Conservation (phyloP, 37 sponge, comb jelly and placozoan genomes). For the Trichoplax adhaerens region DNA sequence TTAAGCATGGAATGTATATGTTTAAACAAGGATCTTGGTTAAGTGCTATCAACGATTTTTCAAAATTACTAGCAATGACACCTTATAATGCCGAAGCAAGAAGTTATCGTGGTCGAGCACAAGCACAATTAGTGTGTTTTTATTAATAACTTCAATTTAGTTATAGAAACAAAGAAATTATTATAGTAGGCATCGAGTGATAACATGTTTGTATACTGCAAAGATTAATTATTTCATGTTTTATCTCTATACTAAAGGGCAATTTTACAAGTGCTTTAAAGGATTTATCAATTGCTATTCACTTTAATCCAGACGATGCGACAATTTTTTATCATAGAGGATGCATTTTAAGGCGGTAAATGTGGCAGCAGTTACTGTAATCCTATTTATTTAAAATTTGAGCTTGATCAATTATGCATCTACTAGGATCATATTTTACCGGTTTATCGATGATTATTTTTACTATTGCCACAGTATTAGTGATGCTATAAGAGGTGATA, state of each 20-base stretch:
- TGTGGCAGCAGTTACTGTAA: not conserved
- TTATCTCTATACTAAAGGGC: constrained; percentile 20
- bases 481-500: too few relatives aligned
- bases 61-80: constrained; percentile 13
- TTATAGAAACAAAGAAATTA: constrained; percentile 11
- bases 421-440: too few relatives aligned
- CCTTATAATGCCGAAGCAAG: constrained; percentile 31
- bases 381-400: too few relatives aligned
- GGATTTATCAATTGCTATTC: constrained; percentile 78
- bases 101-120: constrained; percentile 16
- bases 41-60: constrained; percentile 18
- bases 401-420: too few relatives aligned
- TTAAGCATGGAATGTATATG: constrained; percentile 43
- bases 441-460: too few relatives aligned
- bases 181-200: not conserved
- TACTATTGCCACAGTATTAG: too few relatives aligned
- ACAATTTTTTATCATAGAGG: constrained; percentile 56
- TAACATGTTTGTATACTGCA: not conserved
- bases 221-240: not conserved
- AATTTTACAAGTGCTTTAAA: constrained; percentile 38
- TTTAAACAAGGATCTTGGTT: constrained; percentile 23
- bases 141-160: not conserved
- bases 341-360: constrained; percentile 46
- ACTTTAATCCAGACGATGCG: constrained; percentile 44
- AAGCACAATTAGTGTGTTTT: constrained; percentile 4